Evolutionary conservation across 2,113 vertebrate species (phyloP), one percentile per base, ranked within the genome.

Genomic region (Chloroceryle aenea): DNA sequence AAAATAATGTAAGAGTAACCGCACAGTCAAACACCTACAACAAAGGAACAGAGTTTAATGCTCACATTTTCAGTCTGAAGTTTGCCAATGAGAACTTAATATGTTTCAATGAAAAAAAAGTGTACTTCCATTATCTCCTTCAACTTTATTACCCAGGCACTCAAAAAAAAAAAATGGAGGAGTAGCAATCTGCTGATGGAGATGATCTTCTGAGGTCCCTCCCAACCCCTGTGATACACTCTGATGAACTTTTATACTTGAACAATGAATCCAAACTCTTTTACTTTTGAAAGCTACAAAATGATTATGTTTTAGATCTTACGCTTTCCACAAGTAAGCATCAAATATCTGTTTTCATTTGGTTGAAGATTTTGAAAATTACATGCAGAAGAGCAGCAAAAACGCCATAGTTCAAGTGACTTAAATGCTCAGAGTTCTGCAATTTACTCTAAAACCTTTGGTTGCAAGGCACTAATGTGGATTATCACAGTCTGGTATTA

Each of bases 1-100:
- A 81, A 81, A 84, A 85, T 81, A 87, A 90, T 59, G 52, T 84
- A 90, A 95, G 95, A 94, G 84, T 83, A 90, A 85, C 83, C 74
- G 64, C 80, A 50, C 43, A 87, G 68, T 68, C 82, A 90, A 93
- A 90, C 36, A 34, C 89, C 90, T 96, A 9, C 50, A 55, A 84
- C 67, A 81, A 86, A 91, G 66, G 69, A 84, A 80, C 26, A 15
- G 68, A 89, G 10, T 77, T 87, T 72, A 91, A 90, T 50, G 40
- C 21, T 75, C 87, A 69, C 48, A 75, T 89, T 78, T 92, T 84
- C 68, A 74, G 74, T 85, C 64, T 75, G 10, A 94, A 94, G 78
- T 95, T 93, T 85, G 47, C 55, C 76, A 78, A 32, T 45, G 47
- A 80, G 42, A 93, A 83, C 48, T 95, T 88, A 77, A 66, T 91